Base-by-base conservation (phyloP, 2,113 vertebrate genomes). In the Cichladusa arquata region DNA sequence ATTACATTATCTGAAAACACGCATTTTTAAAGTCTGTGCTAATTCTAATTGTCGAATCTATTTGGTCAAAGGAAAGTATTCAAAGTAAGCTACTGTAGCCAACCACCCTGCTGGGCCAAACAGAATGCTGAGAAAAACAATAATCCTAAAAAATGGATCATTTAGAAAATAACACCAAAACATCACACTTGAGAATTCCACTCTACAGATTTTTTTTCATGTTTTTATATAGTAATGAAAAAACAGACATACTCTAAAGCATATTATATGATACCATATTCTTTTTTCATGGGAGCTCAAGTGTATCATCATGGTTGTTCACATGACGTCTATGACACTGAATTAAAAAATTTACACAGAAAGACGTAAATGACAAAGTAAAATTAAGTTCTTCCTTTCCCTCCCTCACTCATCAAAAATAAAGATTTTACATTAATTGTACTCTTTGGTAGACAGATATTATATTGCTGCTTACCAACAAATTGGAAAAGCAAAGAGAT, bases 311-410 rank as follows among this genome's bases (percentile, higher is more conserved):
- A 47, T 36, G 28, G 70, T 42, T 91, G 66, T 25, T 44, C 51
- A 79, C 38, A 76, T 18, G 88, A 60, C 7, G 8, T 31, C 77
- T 90, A 9, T 18, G 42, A 92, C 54, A 88, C 24, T 34, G 36
- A 84, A 81, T 80, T 94, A 2, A 92, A 92, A 93, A 81, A 67
- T 31, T 89, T 42, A 65, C 3, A 9, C 22, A 79, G 65, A 90
- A 96, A 90, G n/a, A 92, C 8, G 42, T 42, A 89, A 74, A 72
- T 38, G 19, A 44, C 36, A 88, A 94, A 88, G 23, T 62, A 81
- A 85, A 94, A 86, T 69, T 40, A n/a, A 33, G n/a, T 60, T 81
- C 48, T 86, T 95, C 80, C 56, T 86, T 91, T 95, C 62, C 58
- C 60, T 91, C 79, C 50, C 70, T 96, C 78, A 31, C 36, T 84